Evolutionary conservation across 2,797 vertebrate genomes (phyloP), one percentile per base, ranked within the genome.

Genomic region (Poecilia gillii): DNA sequence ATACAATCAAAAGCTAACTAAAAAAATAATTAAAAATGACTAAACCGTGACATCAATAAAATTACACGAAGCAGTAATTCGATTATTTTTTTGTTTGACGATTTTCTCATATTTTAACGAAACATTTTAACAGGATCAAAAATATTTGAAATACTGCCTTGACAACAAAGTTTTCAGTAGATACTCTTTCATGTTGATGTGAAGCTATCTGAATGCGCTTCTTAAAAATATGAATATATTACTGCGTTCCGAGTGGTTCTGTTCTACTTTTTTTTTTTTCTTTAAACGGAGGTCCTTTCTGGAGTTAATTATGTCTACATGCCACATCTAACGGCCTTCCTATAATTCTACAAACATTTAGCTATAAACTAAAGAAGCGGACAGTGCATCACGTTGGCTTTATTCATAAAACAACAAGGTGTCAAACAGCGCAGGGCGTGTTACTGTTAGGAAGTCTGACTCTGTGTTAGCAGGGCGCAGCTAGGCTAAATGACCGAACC

Each of bases 381-480:
- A 33, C 57, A 76, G 6, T 3, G 0, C 18, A 14, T 5, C 12
- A 49, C 31, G 51, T 31, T 0, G 8, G 8, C 2, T 36, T 51
- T 25, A 33, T 6, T 47, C 23, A n/a, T 25, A 51, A 68, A 1
- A 4, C 41, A 9, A 74, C 31, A 13, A 14, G 46, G 55, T 0
- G 11, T 72, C n/a, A 59, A 82, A 79, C 73, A 47, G 81, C 11
- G 41, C 88, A 94, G 94, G 94, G 94, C 92, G 94, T 92, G 90
- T 93, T 89, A n/a, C 47, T 92, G 89, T 92, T 89, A 31, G 73
- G 79, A 64, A 88, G 85, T 80, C 51, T 4, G 13, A 87, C 85
- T 84, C 36, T 20, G 2, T 68, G 88, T 66, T 93, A 92, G 91
- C 91, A 80, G 7, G 64, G 74, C 82, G 75, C 51, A 79, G 90